These are phyloP conservation scores for Protodeltote pygarga DNA, from an alignment of 2,888 invertebrate genomes.

Conservation along the genomic window DNA sequence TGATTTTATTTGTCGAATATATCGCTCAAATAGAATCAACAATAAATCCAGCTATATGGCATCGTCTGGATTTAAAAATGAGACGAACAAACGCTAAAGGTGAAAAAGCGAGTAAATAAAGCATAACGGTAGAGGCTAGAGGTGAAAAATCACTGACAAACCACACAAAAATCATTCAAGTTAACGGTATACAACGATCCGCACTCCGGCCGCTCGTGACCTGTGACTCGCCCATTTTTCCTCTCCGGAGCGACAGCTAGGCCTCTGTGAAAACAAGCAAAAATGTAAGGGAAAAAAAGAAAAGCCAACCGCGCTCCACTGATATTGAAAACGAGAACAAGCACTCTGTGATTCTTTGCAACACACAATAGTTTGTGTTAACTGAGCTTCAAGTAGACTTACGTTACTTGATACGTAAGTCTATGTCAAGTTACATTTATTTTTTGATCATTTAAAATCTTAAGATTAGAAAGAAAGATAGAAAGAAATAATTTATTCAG, in stretches of 20 bases:
- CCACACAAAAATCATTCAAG: conserved; percentile 75
- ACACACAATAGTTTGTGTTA: conserved; percentile 51
- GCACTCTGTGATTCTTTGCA: conserved; percentile 58
- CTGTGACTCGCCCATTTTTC: conserved; percentile 70
- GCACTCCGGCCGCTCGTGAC: conserved; percentile 71
- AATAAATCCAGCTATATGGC: conserved; percentile 17
- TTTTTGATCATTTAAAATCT: no score
- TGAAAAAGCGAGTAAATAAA: conserved; percentile 56
- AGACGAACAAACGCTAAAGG: conserved; percentile 26
- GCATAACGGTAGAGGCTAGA: conserved; percentile 53
- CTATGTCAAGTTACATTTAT: conserved; percentile 27
- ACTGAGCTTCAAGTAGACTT: conserved; percentile 45
- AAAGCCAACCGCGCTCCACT: conserved; percentile 49
- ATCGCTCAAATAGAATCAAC: conserved; percentile 18
- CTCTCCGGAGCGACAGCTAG: conserved; percentile 55
- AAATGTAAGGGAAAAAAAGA: conserved; percentile 45
- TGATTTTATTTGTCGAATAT: conserved; percentile 25
- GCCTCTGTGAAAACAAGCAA: conserved; percentile 60
- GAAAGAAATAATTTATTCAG: no score
- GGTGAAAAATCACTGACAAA: conserved; percentile 73
- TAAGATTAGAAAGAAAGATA: no score
- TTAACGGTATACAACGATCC: conserved; percentile 76
- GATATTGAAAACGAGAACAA: conserved; percentile 63
- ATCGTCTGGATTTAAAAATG: conserved; percentile 34
- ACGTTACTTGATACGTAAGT: conserved; percentile 30